Conservation (phyloP, 2,888 invertebrate species). For the Helleia helle region DNA sequence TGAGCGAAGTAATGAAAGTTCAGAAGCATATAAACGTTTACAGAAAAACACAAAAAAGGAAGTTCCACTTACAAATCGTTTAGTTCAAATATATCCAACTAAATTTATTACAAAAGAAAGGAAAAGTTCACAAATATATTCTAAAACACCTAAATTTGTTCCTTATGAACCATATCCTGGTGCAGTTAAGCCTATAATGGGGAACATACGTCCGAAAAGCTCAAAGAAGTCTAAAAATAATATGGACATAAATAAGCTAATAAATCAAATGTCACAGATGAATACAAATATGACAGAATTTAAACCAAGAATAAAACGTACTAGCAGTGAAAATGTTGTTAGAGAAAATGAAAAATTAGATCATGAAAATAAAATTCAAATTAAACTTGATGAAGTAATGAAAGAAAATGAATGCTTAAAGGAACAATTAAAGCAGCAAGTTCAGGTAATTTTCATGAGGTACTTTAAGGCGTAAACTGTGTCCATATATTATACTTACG, state of each 20-base stretch:
- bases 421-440: slow-evolving; percentile 89
- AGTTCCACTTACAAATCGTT: slow-evolving; percentile 35
- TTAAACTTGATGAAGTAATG: slow-evolving; percentile 75
- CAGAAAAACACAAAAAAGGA: slow-evolving; percentile 30
- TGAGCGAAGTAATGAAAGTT: slow-evolving; percentile 35
- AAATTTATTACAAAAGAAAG: slow-evolving; percentile 74
- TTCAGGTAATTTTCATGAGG: slow-evolving; percentile 73
- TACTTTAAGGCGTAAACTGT: background rate
- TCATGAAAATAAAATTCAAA: slow-evolving; percentile 70
- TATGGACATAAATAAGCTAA: slow-evolving; percentile 78
- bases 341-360: slow-evolving; percentile 31
- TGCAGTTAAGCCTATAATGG: slow-evolving; percentile 85
- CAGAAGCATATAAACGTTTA: slow-evolving; percentile 20
- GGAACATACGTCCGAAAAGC: slow-evolving; percentile 54
- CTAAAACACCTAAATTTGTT: slow-evolving; percentile 86
- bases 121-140: slow-evolving; percentile 64
- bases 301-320: slow-evolving; percentile 57
- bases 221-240: slow-evolving; percentile 69
- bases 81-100: slow-evolving; percentile 70
- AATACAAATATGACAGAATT: slow-evolving; percentile 77
- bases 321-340: slow-evolving; percentile 35
- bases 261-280: slow-evolving; percentile 81
- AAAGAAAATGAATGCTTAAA: slow-evolving; percentile 82
- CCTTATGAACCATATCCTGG: slow-evolving; percentile 93
- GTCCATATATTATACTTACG: background rate